Evolutionary conservation across 2,888 invertebrate species (phyloP).

Genomic region (Digitonthophagus gazella): DNA sequence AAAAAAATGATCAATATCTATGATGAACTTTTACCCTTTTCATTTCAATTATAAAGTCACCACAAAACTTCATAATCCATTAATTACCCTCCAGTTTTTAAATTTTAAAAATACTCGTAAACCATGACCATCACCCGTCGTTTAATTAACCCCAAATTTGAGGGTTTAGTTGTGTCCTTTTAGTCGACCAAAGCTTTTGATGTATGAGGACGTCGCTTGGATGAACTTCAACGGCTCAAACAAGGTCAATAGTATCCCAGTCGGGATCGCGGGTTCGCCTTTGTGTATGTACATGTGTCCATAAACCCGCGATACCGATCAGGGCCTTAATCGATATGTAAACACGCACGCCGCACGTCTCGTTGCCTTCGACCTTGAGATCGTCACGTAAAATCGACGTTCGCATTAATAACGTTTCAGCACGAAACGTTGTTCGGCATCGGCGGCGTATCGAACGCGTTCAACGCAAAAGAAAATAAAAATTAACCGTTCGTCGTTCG

Average conservation of each 20-base stretch:
- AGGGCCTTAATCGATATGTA: background rate
- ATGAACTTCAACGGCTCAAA: conserved; percentile 6
- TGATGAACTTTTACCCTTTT: too few relatives aligned
- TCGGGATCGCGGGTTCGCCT: background rate
- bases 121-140: too few relatives aligned
- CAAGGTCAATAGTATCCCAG: conserved; percentile 12
- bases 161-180: too few relatives aligned
- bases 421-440: background rate
- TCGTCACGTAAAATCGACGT: background rate
- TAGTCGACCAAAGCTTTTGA: too few relatives aligned
- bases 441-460: background rate
- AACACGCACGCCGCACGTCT: background rate
- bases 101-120: too few relatives aligned
- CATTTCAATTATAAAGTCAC: too few relatives aligned
- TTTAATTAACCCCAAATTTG: too few relatives aligned
- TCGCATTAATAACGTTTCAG: background rate
- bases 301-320: background rate
- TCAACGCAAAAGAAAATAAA: background rate
- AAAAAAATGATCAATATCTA: too few relatives aligned
- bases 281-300: background rate
- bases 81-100: too few relatives aligned
- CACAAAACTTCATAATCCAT: too few relatives aligned
- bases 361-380: background rate
- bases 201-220: conserved; percentile 3
- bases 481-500: background rate